A percentile compares a stretch with the other conserved stretches of the same genome.
Evolutionary conservation across 2,113 vertebrate genomes (phyloP).

Genomic region (Tragelaphus scriptus): DNA sequence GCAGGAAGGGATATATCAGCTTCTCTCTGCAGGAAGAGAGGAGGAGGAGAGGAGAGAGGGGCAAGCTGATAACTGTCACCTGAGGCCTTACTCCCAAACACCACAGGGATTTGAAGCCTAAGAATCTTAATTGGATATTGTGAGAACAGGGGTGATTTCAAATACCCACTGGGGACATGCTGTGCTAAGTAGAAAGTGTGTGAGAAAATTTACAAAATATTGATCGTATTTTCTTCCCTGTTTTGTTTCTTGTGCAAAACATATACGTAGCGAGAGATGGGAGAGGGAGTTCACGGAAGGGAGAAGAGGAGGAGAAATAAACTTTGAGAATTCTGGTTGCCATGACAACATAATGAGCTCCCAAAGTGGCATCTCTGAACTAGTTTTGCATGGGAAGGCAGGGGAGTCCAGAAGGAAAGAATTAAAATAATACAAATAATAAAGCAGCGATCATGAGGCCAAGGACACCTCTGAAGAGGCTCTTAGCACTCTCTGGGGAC

Average conservation of each 20-base stretch:
- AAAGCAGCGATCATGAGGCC: neutral
- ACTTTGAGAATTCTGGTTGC: conserved; percentile 75
- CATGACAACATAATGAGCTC: conserved; percentile 73
- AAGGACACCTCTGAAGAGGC: neutral
- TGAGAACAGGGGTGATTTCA: neutral
- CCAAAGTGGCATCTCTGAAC: conserved; percentile 69
- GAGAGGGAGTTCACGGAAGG: conserved; percentile 23
- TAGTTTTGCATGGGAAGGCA: conserved; percentile 45
- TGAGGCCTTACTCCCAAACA: accelerated
- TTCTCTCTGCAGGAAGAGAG: conserved; percentile 40
- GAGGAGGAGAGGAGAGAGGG: neutral
- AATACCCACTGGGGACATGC: neutral
- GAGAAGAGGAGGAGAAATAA: conserved; percentile 61
- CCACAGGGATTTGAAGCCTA: neutral
- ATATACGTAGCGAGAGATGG: neutral
- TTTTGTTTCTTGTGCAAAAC: conserved; percentile 19
- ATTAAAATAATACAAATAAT: conserved; percentile 66
- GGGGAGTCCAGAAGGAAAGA: conserved; percentile 38
- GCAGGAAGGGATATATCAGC: neutral
- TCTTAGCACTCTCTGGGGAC: neutral
- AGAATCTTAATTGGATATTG: neutral
- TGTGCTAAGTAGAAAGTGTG: neutral
- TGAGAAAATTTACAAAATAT: neutral
- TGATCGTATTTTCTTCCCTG: neutral
- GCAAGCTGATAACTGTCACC: neutral